Conservation (phyloP, 1,140 invertebrate species). For the Pectinophora gossypiella region DNA sequence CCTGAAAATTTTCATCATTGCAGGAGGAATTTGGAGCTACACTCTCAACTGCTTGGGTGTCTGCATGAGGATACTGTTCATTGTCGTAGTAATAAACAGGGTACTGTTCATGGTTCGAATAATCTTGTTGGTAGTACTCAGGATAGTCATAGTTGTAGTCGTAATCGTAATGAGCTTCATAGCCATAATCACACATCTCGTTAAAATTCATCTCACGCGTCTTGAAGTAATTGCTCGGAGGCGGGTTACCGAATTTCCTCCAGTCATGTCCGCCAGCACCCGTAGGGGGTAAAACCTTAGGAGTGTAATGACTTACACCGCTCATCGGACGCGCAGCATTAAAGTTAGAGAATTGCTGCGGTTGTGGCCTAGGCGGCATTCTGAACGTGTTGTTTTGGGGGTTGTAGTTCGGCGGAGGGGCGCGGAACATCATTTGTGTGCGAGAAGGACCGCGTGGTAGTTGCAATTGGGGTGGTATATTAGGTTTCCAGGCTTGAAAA, state of each 20-base stretch:
- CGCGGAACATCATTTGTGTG: neutral
- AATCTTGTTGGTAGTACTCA: neutral
- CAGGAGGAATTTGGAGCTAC: too few relatives aligned
- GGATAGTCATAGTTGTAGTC: neutral
- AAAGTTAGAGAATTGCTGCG: neutral
- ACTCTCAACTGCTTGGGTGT: too few relatives aligned
- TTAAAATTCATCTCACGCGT: neutral
- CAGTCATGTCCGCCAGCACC: neutral
- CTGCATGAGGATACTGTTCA: neutral
- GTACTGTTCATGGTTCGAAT: neutral
- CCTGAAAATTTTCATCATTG: slow-evolving; percentile 1
- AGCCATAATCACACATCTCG: neutral
- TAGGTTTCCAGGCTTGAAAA: too few relatives aligned
- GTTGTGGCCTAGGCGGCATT: neutral
- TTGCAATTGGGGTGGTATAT: too few relatives aligned
- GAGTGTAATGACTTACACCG: neutral
- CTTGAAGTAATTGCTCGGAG: neutral
- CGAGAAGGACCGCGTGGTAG: too few relatives aligned
- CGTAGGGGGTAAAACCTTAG: neutral
- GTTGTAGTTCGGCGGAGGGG: neutral
- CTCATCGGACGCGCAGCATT: neutral
- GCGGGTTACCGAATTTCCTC: neutral
- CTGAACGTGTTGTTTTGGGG: neutral
- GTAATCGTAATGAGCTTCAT: neutral
- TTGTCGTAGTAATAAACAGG: too few relatives aligned